A percentile compares a stretch with the other conserved stretches of the same genome.
phyloP scores from a whole-genome alignment of 1,140 invertebrate species.

The Drosophila mauritiana region DNA sequence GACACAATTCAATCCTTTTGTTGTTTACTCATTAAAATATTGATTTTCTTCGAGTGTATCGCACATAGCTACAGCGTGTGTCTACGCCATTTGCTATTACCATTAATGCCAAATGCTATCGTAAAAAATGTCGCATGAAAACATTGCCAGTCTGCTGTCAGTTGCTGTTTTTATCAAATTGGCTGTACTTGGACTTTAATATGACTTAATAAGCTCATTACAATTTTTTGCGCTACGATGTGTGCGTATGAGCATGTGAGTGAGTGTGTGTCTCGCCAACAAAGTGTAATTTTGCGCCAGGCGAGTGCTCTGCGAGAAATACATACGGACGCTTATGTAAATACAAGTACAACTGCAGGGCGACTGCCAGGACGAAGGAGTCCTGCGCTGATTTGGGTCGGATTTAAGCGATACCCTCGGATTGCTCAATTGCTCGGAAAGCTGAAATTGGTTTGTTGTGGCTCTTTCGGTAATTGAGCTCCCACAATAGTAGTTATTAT shows the following conservation, averaged over 20 bases:
- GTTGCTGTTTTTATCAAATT: constrained; percentile 78
- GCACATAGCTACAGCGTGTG: not conserved
- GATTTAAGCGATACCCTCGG: constrained; percentile 35
- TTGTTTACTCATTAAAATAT: not conserved
- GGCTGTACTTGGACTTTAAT: constrained; percentile 80
- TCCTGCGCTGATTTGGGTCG: constrained; percentile 14
- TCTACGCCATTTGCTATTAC: constrained; percentile 69
- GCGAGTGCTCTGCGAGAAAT: constrained; percentile 20
- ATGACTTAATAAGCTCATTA: constrained; percentile 75
- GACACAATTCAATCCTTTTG: not conserved
- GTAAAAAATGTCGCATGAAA: constrained; percentile 50
- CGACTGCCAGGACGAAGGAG: constrained; percentile 13
- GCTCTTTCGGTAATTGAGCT: not conserved
- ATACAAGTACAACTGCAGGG: constrained; percentile 32
- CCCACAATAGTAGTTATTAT: not conserved
- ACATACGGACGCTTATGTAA: constrained; percentile 16
- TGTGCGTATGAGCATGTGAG: constrained; percentile 5
- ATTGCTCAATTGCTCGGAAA: not conserved
- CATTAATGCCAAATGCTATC: constrained; percentile 71
- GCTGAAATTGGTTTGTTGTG: not conserved
- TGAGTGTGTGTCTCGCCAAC: constrained; percentile 33
- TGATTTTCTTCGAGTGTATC: not conserved
- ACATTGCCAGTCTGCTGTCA: constrained; percentile 52
- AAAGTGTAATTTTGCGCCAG: constrained; percentile 63
- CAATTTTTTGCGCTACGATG: constrained; percentile 32